These are phyloP conservation scores for Myotis pilosus DNA, from an alignment of 2,797 vertebrate genomes.

Conservation along the genomic window DNA sequence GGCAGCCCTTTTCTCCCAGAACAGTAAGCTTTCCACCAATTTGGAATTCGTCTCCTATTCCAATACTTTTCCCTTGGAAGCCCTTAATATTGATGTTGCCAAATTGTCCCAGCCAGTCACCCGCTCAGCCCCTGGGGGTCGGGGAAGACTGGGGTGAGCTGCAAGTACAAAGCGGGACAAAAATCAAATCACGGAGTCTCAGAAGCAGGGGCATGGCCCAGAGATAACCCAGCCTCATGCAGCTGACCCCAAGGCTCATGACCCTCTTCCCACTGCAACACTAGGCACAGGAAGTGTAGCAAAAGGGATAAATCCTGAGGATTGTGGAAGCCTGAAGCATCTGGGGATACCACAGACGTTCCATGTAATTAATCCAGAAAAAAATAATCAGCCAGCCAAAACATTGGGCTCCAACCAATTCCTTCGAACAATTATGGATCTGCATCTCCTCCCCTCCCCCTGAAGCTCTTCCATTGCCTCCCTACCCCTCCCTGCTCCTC, in stretches of 20 bases:
- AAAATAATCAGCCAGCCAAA: not conserved
- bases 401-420: not conserved
- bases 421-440: not conserved
- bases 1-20: not conserved
- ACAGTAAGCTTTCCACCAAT: not conserved
- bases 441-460: not conserved
- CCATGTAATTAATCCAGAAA: not conserved
- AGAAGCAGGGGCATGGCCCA: not conserved
- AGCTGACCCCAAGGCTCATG: not conserved
- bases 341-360: not conserved
- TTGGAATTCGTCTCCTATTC: not conserved
- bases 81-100: not conserved
- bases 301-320: not conserved
- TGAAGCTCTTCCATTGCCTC: not conserved
- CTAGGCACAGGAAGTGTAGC: not conserved
- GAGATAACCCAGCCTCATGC: not conserved
- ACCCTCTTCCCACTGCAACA: not conserved
- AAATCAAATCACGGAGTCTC: not conserved
- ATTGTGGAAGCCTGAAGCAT: not conserved
- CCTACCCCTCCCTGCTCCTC: not conserved
- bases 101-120: not conserved
- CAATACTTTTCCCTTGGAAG: not conserved
- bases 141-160: not conserved
- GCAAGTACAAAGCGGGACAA: not conserved
- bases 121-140: not conserved